Conservation (phyloP, 1,140 invertebrate species). For the Ditylenchus dipsaci region DNA sequence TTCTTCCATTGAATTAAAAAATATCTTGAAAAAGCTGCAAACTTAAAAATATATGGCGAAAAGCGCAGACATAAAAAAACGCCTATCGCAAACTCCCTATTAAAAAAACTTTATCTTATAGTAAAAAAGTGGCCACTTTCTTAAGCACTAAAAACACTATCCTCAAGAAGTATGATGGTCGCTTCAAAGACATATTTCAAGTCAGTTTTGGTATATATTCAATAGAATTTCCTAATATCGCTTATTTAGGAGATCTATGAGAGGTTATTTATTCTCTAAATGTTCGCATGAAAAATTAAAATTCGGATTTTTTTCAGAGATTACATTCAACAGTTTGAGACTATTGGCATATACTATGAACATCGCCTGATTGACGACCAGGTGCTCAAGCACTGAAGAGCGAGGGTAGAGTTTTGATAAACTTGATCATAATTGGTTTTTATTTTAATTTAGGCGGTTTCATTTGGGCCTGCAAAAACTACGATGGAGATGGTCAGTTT, state of each 20-base stretch:
- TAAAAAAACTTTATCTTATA: no score
- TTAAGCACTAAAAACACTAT: conserved; percentile 93
- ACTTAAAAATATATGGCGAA: no score
- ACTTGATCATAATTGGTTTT: no score
- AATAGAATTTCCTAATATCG: conserved; percentile 31
- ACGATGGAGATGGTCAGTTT: conserved; percentile 81
- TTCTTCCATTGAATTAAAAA: no score
- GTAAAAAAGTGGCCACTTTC: conserved; percentile 54
- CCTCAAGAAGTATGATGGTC: conserved; percentile 92
- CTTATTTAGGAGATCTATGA: neutral
- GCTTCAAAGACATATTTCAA: conserved; percentile 98
- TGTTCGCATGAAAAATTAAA: no score
- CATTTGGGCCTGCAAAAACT: conserved; percentile 99
- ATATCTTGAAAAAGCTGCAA: no score
- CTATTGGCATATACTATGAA: conserved; percentile 86
- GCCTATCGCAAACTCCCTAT: no score
- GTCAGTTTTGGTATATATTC: conserved; percentile 83
- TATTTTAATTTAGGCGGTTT: conserved; percentile 69
- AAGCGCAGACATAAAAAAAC: no score
- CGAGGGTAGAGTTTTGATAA: conserved; percentile 65
- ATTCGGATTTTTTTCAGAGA: conserved; percentile 63
- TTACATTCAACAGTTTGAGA: conserved; percentile 80
- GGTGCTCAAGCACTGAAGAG: conserved; percentile 98
- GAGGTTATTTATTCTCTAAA: no score
- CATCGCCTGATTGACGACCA: conserved; percentile 87